A percentile compares a stretch with the other conserved stretches of the same genome.
These are phyloP conservation scores for Zonotrichia albicollis DNA, from an alignment of 2,797 vertebrate genomes.

Conservation along the genomic window DNA sequence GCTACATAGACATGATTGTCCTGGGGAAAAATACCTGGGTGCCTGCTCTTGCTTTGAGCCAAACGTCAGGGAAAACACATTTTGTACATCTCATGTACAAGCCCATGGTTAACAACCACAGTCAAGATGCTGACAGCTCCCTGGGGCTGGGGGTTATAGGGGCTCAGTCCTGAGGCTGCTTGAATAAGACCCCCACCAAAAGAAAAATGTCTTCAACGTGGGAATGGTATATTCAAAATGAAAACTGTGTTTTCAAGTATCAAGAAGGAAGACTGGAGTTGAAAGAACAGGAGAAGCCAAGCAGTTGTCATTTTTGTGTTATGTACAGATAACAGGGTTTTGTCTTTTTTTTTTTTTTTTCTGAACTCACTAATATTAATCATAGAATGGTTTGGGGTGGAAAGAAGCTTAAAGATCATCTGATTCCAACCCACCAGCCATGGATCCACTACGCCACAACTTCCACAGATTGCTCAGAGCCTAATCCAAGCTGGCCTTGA, in stretches of 20 bases:
- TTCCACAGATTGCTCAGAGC: neutral
- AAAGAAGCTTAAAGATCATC: neutral
- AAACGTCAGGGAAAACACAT: neutral
- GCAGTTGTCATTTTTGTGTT: neutral
- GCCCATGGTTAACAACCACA: neutral
- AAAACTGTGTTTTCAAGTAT: neutral
- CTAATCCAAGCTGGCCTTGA: neutral
- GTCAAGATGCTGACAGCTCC: neutral
- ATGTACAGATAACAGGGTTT: neutral
- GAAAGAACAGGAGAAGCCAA: neutral
- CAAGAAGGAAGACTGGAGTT: neutral
- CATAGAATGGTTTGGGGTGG: neutral
- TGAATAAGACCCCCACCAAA: neutral
- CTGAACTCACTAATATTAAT: neutral
- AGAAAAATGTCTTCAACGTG: neutral
- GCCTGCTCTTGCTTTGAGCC: neutral
- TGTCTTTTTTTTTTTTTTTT: neutral
- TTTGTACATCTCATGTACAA: neutral
- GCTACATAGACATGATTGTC: neutral
- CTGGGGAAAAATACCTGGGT: neutral
- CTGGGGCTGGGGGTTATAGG: accelerated
- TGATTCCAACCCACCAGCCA: neutral
- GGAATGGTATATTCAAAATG: neutral
- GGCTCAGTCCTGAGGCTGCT: neutral
- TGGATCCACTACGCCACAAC: neutral